phyloP scores from a whole-genome alignment of 2,888 invertebrate genomes.

The Diadegma fenestrale region DNA sequence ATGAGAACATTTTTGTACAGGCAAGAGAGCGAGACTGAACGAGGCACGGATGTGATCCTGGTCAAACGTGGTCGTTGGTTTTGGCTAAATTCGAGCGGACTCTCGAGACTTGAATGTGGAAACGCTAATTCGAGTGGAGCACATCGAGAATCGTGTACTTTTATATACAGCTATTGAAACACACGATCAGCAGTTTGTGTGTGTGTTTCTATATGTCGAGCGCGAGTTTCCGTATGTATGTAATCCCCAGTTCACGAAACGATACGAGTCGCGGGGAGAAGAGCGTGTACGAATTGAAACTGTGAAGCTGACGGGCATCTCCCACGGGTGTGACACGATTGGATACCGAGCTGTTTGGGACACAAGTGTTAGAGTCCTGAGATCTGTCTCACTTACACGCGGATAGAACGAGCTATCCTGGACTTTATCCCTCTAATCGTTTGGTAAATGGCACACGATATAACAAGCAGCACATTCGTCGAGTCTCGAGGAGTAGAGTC shows the following conservation, averaged over 20 bases:
- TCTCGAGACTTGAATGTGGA: conserved; percentile 63
- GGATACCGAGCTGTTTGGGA: conserved; percentile 44
- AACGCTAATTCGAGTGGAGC: conserved; percentile 51
- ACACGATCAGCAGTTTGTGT: not conserved
- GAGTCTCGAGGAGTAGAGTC: conserved; percentile 21
- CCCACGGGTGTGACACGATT: conserved; percentile 59
- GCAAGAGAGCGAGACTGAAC: not conserved
- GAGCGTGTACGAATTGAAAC: conserved; percentile 61
- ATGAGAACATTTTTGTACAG: not conserved
- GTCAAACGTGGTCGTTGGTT: conserved; percentile 60
- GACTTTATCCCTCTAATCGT: conserved; percentile 61
- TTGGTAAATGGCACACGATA: conserved; percentile 56
- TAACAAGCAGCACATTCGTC: conserved; percentile 27
- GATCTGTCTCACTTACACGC: not conserved
- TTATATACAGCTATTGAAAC: not conserved
- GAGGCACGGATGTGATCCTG: not conserved
- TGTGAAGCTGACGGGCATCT: conserved; percentile 43
- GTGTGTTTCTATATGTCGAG: not conserved
- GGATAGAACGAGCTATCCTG: not conserved
- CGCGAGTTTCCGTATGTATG: not conserved
- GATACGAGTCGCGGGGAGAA: conserved; percentile 25
- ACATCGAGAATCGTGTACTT: conserved; percentile 13
- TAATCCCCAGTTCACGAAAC: conserved; percentile 35
- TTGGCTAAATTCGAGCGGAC: conserved; percentile 59
- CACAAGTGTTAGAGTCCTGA: not conserved